Evolutionary conservation across 2,797 vertebrate species (phyloP).

Genomic region (Nothura maculosa): DNA sequence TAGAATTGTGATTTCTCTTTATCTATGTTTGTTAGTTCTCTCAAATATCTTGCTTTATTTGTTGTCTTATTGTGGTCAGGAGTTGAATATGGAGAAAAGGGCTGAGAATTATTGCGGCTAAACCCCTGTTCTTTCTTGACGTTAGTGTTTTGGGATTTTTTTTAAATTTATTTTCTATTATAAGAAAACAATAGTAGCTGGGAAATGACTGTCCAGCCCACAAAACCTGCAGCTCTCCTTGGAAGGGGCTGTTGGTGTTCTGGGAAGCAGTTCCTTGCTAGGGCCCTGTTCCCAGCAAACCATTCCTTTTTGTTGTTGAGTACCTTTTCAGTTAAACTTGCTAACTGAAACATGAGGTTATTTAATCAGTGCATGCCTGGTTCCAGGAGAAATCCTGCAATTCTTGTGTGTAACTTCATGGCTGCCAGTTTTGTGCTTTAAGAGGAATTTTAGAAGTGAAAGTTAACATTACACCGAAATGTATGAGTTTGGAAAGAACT

Average conservation of each 20-base stretch:
- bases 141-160: not conserved
- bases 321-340: not conserved
- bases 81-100: not conserved
- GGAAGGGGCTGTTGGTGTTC: not conserved
- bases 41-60: not conserved
- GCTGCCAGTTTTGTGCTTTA: not conserved
- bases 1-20: not conserved
- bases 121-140: not conserved
- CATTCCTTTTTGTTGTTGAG: rapidly evolving
- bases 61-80: not conserved
- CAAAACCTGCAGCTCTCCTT: not conserved
- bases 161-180: not conserved
- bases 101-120: not conserved
- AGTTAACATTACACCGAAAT: not conserved
- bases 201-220: not conserved
- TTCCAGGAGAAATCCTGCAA: not conserved
- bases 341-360: not conserved
- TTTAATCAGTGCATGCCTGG: not conserved
- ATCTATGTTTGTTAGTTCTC: not conserved
- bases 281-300: not conserved
- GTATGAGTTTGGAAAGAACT: not conserved
- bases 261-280: not conserved
- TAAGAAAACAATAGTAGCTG: not conserved
- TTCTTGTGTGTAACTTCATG: not conserved
- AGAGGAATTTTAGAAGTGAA: not conserved